Evolutionary conservation across 1,140 invertebrate genomes (phyloP), one percentile per base, ranked within the genome.

Genomic region (Drosophila kikkawai): DNA sequence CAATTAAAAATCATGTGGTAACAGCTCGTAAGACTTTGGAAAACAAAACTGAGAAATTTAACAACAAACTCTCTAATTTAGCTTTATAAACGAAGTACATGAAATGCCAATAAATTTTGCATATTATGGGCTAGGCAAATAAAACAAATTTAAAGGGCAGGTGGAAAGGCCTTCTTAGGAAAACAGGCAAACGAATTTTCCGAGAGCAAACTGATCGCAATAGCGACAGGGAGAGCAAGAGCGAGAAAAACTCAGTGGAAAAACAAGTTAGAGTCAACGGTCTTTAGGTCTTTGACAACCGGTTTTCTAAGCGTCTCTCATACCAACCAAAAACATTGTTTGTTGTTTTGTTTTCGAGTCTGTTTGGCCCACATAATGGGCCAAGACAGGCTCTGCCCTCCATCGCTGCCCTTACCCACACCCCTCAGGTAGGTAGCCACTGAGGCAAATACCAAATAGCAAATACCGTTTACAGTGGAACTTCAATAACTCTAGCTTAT

Each of bases 341-440:
- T 34, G 51, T 65, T 56, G 36, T 63, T 75, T 56, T 56, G 53
- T 26, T 65, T 44, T 41, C 51, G 11, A 57, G 22, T 55, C 53
- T 36, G 36, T 71, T 76, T 76, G 74, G 73, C 74, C 74, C 74
- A 76, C 73, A 76, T 76, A 59, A 47, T 53, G 61, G 74, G 73
- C 74, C 29, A 50, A 36, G 32, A 75, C 50, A 22, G 29, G 36
- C 36, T 26, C 41, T 37, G 12, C 37, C 47, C 47, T 36, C 12
- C 51, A 67, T 32, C 60, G 12, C 36, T 26, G 29, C 50, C 12
- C 51, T 42, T 53, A 34, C 51, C 67, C 69, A 73, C 67, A 37
- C 19, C 53, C 53, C 50, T 57, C 58, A 75, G 50, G 74, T 75
- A 76, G 57, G 71, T 66, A 76, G 57, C 44, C 19, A 34, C 39